Conservation (phyloP, 1,140 invertebrate genomes). For the Ostrea denselamellosa region DNA sequence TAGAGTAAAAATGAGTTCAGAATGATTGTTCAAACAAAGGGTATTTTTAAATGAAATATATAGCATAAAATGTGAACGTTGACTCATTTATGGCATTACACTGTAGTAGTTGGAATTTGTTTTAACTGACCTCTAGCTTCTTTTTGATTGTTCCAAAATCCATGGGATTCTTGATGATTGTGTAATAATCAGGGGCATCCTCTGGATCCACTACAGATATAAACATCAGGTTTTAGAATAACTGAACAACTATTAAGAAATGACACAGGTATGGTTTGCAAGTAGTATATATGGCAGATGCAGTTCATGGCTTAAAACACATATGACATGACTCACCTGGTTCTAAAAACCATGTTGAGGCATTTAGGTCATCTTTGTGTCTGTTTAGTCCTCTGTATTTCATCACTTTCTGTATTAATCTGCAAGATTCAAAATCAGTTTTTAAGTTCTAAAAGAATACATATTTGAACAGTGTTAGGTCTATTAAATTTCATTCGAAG, state of each 20-base stretch:
- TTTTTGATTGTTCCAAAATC: constrained; percentile 77
- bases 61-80: too few species aligned
- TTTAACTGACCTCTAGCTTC: constrained; percentile 73
- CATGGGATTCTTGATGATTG: constrained; percentile 76
- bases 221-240: background rate
- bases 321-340: constrained; percentile 69
- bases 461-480: too few species aligned
- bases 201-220: constrained; percentile 72
- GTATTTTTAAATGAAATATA: too few species aligned
- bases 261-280: too few species aligned
- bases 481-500: too few species aligned
- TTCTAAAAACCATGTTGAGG: constrained; percentile 77
- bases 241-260: too few species aligned
- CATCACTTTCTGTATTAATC: constrained; percentile 74
- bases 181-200: constrained; percentile 77
- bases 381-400: constrained; percentile 74
- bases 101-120: background rate
- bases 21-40: too few species aligned
- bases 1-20: too few species aligned
- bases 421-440: constrained; percentile 52
- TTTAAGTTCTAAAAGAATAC: too few species aligned
- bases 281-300: too few species aligned
- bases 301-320: too few species aligned
- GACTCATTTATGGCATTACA: too few species aligned
- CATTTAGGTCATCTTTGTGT: constrained; percentile 76